phyloP scores from a whole-genome alignment of 1,140 invertebrate species.

The Drosophila navojoa region DNA sequence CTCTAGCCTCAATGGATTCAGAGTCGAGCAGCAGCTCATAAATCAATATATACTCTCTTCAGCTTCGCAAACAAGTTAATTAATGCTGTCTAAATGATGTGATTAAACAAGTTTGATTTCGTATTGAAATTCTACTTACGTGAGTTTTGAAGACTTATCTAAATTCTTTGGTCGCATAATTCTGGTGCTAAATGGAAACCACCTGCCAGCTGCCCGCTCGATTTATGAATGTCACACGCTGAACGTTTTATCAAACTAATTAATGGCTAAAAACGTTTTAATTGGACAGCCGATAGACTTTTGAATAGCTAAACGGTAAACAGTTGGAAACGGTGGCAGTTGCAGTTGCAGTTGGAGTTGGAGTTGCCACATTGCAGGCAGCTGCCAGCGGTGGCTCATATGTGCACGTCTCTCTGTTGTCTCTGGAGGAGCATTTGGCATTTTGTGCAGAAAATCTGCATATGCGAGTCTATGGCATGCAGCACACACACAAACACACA shows the following conservation, averaged over 20 bases:
- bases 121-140: not conserved
- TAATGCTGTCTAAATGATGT: conserved; percentile 32
- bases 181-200: conserved; percentile 1
- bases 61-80: not conserved
- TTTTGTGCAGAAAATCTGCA: conserved; percentile 72
- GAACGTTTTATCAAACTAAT: conserved; percentile 70
- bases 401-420: conserved; percentile 31
- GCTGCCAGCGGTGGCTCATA: conserved; percentile 42
- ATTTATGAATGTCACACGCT: conserved; percentile 50
- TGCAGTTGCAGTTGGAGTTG: no score
- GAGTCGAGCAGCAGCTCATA: no score
- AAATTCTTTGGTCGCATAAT: conserved; percentile 5
- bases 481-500: conserved; percentile 11
- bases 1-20: no score
- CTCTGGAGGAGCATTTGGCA: conserved; percentile 51
- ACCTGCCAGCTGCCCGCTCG: conserved; percentile 9
- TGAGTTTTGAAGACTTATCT: not conserved
- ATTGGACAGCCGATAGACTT: conserved; percentile 77
- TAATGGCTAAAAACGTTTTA: conserved; percentile 77
- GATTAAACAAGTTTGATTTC: conserved; percentile 37
- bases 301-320: conserved; percentile 58
- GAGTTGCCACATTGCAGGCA: conserved; percentile 3
- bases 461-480: conserved; percentile 58
- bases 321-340: conserved; percentile 14
- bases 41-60: no score